These are phyloP conservation scores for Stenichneumon culpator DNA, from an alignment of 2,888 invertebrate genomes.

Conservation along the genomic window DNA sequence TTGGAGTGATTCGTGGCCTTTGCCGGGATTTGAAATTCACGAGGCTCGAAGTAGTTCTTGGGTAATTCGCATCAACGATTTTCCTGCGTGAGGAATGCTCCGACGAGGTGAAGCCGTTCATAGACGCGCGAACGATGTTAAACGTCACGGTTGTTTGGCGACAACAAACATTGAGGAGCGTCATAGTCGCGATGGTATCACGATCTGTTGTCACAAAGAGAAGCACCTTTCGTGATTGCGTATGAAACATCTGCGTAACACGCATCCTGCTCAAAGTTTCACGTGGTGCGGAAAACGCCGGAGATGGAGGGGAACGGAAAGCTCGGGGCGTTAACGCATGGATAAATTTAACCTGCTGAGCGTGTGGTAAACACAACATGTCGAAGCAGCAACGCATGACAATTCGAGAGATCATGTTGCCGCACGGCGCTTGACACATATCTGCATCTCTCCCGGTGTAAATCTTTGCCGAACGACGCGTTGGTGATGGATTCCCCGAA, in stretches of 20 bases:
- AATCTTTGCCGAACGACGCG: slow-evolving; percentile 36
- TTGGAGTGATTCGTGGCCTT: slow-evolving; percentile 31
- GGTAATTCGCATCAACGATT: slow-evolving; percentile 5
- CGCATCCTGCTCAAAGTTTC: slow-evolving; percentile 30
- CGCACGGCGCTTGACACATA: slow-evolving; percentile 27
- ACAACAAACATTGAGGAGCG: slow-evolving; percentile 27
- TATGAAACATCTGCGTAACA: slow-evolving; percentile 10
- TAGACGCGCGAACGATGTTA: slow-evolving; percentile 2
- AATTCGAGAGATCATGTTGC: slow-evolving; percentile 49
- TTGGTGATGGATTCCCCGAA: neutral
- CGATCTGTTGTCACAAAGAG: slow-evolving; percentile 25
- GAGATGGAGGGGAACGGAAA: slow-evolving; percentile 15
- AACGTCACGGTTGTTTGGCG: neutral
- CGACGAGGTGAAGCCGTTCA: neutral
- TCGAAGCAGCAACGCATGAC: slow-evolving; percentile 63
- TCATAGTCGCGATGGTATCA: neutral
- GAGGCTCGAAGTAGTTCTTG: slow-evolving; percentile 9
- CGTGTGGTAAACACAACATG: slow-evolving; percentile 73
- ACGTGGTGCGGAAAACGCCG: slow-evolving; percentile 6
- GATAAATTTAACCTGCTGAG: slow-evolving; percentile 69
- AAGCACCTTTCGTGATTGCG: neutral
- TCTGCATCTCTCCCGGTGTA: slow-evolving; percentile 4
- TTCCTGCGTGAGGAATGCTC: neutral
- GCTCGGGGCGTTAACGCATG: slow-evolving; percentile 64
- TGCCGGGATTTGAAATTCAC: slow-evolving; percentile 37